Percentiles rank a stretch among this genome's conserved stretches.
These are phyloP conservation scores for Deilephila porcellus DNA, from an alignment of 2,888 invertebrate genomes.

Conservation along the genomic window DNA sequence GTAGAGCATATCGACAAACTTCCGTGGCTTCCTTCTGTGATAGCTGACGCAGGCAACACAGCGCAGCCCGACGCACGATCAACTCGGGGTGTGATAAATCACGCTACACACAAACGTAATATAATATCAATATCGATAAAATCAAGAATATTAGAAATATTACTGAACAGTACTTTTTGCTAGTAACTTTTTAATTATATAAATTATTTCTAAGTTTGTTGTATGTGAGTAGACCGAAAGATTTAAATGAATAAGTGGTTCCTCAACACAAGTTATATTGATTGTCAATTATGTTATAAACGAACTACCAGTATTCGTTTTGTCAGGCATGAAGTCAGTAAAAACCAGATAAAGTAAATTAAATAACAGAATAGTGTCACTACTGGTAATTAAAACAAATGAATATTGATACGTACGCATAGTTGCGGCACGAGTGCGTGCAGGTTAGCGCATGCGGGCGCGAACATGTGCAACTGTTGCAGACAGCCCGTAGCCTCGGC, in stretches of 20 bases:
- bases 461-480: constrained; percentile 99
- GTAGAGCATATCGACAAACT: constrained; percentile 95
- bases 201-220: too few species aligned
- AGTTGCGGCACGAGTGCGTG: constrained; percentile 96
- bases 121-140: neutral
- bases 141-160: neutral
- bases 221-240: too few species aligned
- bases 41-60: constrained; percentile 97
- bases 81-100: constrained; percentile 95
- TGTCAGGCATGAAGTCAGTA: too few species aligned
- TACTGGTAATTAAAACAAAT: too few species aligned
- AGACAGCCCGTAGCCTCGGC: constrained; percentile 98
- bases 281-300: too few species aligned
- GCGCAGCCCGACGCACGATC: constrained; percentile 95
- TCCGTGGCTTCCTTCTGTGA: constrained; percentile 98
- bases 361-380: too few species aligned
- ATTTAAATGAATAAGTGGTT: too few species aligned
- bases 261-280: too few species aligned
- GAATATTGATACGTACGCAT: constrained; percentile 87
- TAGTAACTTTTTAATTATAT: too few species aligned
- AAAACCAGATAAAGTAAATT: too few species aligned
- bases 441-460: constrained; percentile 96
- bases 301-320: too few species aligned
- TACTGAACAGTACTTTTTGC: too few species aligned
- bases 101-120: constrained; percentile 79